These are phyloP conservation scores for Drosophila asahinai DNA, from an alignment of 1,140 invertebrate genomes.

Conservation along the genomic window DNA sequence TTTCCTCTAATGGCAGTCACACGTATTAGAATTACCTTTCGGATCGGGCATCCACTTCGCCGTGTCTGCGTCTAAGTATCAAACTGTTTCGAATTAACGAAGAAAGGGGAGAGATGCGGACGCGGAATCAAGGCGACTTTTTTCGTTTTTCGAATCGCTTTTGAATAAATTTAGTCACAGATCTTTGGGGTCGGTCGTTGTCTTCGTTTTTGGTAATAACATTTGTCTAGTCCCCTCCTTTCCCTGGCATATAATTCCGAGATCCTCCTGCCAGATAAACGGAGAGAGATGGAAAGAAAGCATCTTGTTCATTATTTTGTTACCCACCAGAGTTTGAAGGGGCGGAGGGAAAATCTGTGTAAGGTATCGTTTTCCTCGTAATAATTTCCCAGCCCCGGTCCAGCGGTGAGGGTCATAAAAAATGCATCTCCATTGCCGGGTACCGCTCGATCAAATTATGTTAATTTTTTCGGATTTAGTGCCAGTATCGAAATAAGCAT, in stretches of 20 bases:
- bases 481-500: constrained; percentile 65
- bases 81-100: constrained; percentile 60
- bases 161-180: constrained; percentile 84
- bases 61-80: constrained; percentile 43
- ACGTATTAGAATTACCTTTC: constrained; percentile 67
- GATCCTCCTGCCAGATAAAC: constrained; percentile 73
- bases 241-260: constrained; percentile 54
- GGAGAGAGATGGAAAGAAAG: constrained; percentile 66
- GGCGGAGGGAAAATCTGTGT: constrained; percentile 11
- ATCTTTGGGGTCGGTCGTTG: constrained; percentile 67
- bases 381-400: constrained; percentile 68
- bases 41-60: constrained; percentile 42
- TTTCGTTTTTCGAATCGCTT: constrained; percentile 76
- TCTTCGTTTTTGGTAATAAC: constrained; percentile 77
- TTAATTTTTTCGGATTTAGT: constrained; percentile 74
- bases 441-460: constrained; percentile 82
- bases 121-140: constrained; percentile 54
- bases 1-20: constrained; percentile 77
- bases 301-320: constrained; percentile 74
- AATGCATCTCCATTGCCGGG: constrained; percentile 71
- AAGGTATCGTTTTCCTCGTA: constrained; percentile 83
- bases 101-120: constrained; percentile 67
- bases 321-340: not conserved
- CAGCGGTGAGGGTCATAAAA: constrained; percentile 63
- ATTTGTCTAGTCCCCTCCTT: constrained; percentile 68